Base-by-base conservation (phyloP, 23 tunicate species). In the Trididemnum miniatum region DNA sequence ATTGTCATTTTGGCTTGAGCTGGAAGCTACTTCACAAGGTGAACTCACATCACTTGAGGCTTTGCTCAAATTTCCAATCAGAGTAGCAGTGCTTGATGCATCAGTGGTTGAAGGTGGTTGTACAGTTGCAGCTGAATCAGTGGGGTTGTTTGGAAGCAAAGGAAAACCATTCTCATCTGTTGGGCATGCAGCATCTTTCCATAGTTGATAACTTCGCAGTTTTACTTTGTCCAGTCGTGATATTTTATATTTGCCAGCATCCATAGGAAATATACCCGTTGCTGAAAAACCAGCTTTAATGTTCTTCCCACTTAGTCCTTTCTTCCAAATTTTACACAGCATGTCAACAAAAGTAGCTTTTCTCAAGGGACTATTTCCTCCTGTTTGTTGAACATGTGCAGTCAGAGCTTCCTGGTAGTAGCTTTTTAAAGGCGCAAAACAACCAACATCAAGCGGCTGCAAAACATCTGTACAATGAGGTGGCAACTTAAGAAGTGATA, bases 401-500 rank as follows among this genome's bases (percentile, higher is more conserved):
- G 20, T 50, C 18, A 76, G 65, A 1, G 31, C 64, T 52, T 26
- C 35, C 35, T 76, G 5, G 30, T 40, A 40, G 3, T 26, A 49
- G 64, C 34, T 30, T 26, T 76, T 76, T 22, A 76, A 26, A 26
- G 81, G 65, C 18, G 35, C 35, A 51, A 76, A 76, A 31, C 80
- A 74, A 12, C 35, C 25, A 2, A 76, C 81, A 49, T 76, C 81
- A 2, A 76, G 34, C 2, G 81, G 81, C 51, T 76, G 81, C 15
- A 76, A 5, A 0, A 51, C 65, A 76, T 76, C 81, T 24, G 81
- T 76, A 33, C 81, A 76, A 26, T 40, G 81, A 4, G 81, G 34
- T 20, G 81, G 81, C 65, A 40, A 22, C 81, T 76, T 76, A 1
- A 40, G 15, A 27, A 76, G 32, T 25, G 81, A 76, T 12, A 76